Conservation (phyloP, 2,888 invertebrate species). For the Drosophila imparisetae region DNA sequence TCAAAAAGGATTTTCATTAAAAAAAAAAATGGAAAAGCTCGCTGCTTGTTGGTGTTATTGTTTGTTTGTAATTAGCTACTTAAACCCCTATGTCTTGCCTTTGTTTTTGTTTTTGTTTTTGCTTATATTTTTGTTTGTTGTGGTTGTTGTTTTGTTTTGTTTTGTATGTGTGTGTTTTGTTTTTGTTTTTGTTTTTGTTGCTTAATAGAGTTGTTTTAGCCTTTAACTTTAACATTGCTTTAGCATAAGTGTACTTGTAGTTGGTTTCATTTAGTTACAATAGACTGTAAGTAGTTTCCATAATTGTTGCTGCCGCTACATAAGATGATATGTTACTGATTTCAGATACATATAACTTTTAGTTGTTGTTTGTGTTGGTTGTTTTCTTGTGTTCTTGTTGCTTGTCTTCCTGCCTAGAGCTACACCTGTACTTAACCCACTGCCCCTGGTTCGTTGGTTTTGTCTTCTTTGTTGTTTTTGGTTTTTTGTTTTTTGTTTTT, state of each 20-base stretch:
- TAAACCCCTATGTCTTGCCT: conserved; percentile 60
- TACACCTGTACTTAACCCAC: conserved; percentile 23
- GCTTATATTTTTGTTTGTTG: conserved; percentile 21
- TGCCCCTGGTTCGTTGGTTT: conserved; percentile 43
- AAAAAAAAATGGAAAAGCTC: conserved; percentile 16
- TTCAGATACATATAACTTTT: conserved; percentile 49
- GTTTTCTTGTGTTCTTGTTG: conserved; percentile 19
- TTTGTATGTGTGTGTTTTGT: conserved; percentile 13
- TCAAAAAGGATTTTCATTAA: conserved; percentile 10
- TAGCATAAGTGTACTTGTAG: conserved; percentile 62
- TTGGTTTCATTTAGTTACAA: conserved; percentile 63
- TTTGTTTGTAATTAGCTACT: conserved; percentile 54
- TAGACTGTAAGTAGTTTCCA: conserved; percentile 51
- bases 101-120: conserved; percentile 12
- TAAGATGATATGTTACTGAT: conserved; percentile 83
- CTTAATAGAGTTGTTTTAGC: conserved; percentile 35
- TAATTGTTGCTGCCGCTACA: conserved; percentile 71
- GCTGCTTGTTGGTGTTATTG: conserved; percentile 18
- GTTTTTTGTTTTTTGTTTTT: conserved; percentile 15
- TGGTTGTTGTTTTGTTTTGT: conserved; percentile 22
- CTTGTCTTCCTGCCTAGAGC: conserved; percentile 27
- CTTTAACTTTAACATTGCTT: conserved; percentile 53
- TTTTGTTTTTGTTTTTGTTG: conserved; percentile 11
- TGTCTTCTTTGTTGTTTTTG: conserved; percentile 10
- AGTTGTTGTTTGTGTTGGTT: conserved; percentile 24